phyloP scores from a whole-genome alignment of 2,888 invertebrate species.

The Phasia obesa region DNA sequence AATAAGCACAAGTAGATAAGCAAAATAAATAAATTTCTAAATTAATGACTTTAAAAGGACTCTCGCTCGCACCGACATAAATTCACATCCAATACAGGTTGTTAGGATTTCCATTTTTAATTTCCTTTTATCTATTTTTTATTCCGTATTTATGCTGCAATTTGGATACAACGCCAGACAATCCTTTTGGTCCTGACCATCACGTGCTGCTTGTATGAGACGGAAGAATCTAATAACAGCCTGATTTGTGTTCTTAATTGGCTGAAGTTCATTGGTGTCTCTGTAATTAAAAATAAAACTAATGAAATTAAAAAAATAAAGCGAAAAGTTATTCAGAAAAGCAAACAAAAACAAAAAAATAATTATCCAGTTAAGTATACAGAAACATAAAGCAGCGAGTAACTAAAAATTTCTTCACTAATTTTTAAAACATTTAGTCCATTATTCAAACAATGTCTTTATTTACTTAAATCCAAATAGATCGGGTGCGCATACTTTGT shows the following conservation, averaged over 20 bases:
- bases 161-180: constrained; percentile 87
- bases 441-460: no score
- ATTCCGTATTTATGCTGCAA: constrained; percentile 88
- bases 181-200: constrained; percentile 91
- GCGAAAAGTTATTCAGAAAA: background rate
- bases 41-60: constrained; percentile 67
- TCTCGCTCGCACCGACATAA: constrained; percentile 18
- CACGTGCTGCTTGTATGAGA: constrained; percentile 91
- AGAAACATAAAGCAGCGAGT: no score
- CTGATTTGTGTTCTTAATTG: constrained; percentile 86
- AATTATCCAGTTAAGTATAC: no score
- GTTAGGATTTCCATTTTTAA: background rate
- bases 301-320: constrained; percentile 26
- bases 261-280: constrained; percentile 89
- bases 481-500: no score
- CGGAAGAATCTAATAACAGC: constrained; percentile 89
- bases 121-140: constrained; percentile 2
- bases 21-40: constrained; percentile 44
- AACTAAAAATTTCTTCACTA: no score
- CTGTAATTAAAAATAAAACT: constrained; percentile 82
- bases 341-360: background rate
- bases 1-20: constrained; percentile 16
- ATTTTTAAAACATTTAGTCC: no score
- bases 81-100: background rate
- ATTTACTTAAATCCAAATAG: no score